phyloP scores from a whole-genome alignment of 1,140 invertebrate genomes.

The Anoplophora glabripennis region DNA sequence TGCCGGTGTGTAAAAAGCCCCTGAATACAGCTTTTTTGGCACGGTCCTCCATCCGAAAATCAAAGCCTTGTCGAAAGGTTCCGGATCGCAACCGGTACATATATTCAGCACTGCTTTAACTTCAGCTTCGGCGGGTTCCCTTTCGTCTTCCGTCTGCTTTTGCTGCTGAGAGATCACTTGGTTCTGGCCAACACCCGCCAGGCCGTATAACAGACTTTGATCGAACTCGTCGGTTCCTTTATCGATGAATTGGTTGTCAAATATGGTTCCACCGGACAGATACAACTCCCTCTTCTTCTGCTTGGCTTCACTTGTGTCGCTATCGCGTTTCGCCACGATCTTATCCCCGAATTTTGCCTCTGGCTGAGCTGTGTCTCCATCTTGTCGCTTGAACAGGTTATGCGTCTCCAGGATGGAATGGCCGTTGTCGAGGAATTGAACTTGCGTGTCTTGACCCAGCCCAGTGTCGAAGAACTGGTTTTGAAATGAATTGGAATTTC shows the following conservation, averaged over 20 bases:
- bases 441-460: conserved; percentile 47
- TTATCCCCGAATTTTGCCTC: conserved; percentile 43
- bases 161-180: conserved; percentile 55
- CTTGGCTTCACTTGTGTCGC: conserved; percentile 41
- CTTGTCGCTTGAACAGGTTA: conserved; percentile 56
- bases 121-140: conserved; percentile 79
- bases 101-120: conserved; percentile 73
- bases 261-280: conserved; percentile 59
- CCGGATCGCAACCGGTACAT: conserved; percentile 67
- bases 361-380: conserved; percentile 29
- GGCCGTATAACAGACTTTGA: conserved; percentile 56
- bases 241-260: conserved; percentile 59
- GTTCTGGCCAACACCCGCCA: conserved; percentile 65
- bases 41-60: conserved; percentile 72
- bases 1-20: conserved; percentile 66
- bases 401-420: conserved; percentile 52
- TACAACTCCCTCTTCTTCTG: conserved; percentile 63
- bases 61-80: conserved; percentile 74
- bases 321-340: conserved; percentile 52
- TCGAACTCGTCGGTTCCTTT: conserved; percentile 45
- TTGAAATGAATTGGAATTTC: conserved; percentile 13
- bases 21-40: conserved; percentile 70
- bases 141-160: conserved; percentile 59
- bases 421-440: conserved; percentile 51
- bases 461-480: conserved; percentile 24